phyloP scores from a whole-genome alignment of 2,888 invertebrate genomes.

The Malacosoma neustria region DNA sequence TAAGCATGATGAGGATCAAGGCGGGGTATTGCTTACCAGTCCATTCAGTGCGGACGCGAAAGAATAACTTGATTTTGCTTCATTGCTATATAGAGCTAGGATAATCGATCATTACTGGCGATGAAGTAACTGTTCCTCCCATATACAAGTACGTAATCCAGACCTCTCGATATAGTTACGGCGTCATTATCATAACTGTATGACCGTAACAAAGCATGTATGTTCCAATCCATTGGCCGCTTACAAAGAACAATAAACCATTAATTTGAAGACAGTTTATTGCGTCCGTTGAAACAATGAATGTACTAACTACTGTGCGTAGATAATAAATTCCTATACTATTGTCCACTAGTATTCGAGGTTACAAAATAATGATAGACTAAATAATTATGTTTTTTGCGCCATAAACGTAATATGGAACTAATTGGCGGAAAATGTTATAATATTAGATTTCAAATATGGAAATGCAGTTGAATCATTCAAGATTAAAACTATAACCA shows the following conservation, averaged over 20 bases:
- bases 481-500: no score
- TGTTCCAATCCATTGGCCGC: constrained; percentile 48
- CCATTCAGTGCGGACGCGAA: no score
- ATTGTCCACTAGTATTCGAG: constrained; percentile 2
- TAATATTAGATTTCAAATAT: no score
- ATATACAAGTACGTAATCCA: constrained; percentile 10
- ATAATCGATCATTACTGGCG: background rate
- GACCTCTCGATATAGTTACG: constrained; percentile 19
- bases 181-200: constrained; percentile 27
- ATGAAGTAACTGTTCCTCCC: background rate
- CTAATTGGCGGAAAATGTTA: no score
- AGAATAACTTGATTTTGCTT: no score
- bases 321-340: constrained; percentile 19
- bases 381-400: no score
- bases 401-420: no score
- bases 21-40: no score
- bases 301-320: constrained; percentile 26
- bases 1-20: no score
- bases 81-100: background rate
- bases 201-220: constrained; percentile 31
- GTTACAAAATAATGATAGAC: no score
- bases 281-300: constrained; percentile 41
- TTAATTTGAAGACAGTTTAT: constrained; percentile 51
- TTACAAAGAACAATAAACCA: constrained; percentile 56
- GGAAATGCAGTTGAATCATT: no score